Evolutionary conservation across 2,797 vertebrate genomes (phyloP).

Genomic region (Onychomys torridus): DNA sequence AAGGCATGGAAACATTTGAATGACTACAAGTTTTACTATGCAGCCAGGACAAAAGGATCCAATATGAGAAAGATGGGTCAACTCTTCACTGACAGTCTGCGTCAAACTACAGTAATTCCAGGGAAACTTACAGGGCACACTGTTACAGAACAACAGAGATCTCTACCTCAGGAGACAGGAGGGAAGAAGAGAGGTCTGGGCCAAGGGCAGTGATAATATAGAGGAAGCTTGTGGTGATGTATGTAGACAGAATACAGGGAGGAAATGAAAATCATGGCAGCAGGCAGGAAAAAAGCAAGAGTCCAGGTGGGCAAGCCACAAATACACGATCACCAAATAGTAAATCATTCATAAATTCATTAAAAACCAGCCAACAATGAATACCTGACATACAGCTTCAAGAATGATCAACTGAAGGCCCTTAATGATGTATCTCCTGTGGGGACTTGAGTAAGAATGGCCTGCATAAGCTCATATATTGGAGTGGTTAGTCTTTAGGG

Average conservation of each 20-base stretch:
- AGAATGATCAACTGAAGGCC: neutral
- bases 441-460: neutral
- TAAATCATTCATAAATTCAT: neutral
- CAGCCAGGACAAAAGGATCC: neutral
- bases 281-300: neutral
- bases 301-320: no score
- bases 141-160: neutral
- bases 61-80: neutral
- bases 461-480: no score
- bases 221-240: rapidly evolving
- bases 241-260: neutral
- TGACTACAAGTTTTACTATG: neutral
- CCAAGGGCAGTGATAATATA: rapidly evolving
- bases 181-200: neutral
- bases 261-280: neutral
- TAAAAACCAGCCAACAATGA: neutral
- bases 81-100: neutral
- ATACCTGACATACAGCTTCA: neutral
- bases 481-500: neutral
- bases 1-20: neutral
- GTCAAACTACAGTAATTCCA: neutral
- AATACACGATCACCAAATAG: neutral
- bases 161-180: neutral
- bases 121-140: neutral
- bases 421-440: neutral